A percentile compares a stretch with the other conserved stretches of the same genome.
phyloP scores from a whole-genome alignment of 2,888 invertebrate species.

The Digitonthophagus gazella region DNA sequence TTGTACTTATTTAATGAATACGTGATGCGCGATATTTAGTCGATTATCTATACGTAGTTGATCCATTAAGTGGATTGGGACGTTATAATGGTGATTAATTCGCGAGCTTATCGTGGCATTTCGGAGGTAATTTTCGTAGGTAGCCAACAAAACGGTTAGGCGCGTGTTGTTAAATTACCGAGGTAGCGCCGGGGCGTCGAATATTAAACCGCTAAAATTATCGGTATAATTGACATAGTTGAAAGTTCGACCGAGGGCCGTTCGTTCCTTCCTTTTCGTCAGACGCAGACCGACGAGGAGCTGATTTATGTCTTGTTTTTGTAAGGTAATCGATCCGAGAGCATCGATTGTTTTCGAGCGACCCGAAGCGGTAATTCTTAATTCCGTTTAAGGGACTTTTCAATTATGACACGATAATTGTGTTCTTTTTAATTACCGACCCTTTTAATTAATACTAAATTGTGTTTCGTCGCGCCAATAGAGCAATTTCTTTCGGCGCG shows the following conservation, averaged over 20 bases:
- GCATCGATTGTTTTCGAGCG: neutral
- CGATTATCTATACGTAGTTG: neutral
- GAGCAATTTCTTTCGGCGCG: neutral
- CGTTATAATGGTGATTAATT: neutral
- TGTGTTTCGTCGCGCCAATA: constrained; percentile 15
- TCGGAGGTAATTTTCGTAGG: neutral
- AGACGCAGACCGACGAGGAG: neutral
- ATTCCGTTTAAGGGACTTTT: constrained; percentile 4
- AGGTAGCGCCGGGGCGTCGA: neutral
- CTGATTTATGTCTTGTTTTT: neutral
- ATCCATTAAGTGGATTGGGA: neutral
- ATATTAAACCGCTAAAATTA: neutral
- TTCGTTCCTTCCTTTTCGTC: neutral
- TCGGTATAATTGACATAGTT: neutral
- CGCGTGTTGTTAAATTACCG: neutral
- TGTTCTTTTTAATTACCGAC: constrained; percentile 15
- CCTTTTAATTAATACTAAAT: constrained; percentile 19
- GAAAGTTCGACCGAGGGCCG: neutral
- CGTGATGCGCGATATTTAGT: neutral
- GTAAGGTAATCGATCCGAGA: neutral
- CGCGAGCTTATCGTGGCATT: neutral
- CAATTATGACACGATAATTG: constrained; percentile 17
- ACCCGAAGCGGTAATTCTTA: neutral
- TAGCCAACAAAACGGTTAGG: neutral
- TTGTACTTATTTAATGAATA: neutral